These are phyloP conservation scores for Scaptodrosophila latifasciaeformis DNA, from an alignment of 2,888 invertebrate genomes.

Conservation along the genomic window DNA sequence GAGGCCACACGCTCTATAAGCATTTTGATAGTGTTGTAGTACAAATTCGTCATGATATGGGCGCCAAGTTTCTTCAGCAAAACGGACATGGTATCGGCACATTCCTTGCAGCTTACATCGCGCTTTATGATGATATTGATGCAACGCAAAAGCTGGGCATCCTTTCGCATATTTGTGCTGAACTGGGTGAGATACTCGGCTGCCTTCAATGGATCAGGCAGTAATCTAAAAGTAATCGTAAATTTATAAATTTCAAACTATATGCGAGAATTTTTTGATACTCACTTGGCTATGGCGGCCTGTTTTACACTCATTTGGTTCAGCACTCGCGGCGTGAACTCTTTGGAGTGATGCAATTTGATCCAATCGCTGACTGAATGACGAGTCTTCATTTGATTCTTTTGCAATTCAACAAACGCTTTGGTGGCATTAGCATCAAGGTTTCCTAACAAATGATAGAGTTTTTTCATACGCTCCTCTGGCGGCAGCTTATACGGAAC, in stretches of 20 bases:
- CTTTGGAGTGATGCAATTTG: constrained; percentile 84
- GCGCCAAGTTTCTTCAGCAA: constrained; percentile 93
- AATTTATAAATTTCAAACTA: not conserved
- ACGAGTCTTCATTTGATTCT: constrained; percentile 89
- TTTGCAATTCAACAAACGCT: constrained; percentile 93
- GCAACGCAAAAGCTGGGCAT: constrained; percentile 82
- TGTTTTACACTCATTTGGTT: constrained; percentile 83
- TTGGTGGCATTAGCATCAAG: constrained; percentile 97
- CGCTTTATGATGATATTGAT: constrained; percentile 92
- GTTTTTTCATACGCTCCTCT: constrained; percentile 92
- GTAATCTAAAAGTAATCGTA: constrained; percentile 77
- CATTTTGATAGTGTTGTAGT: constrained; percentile 97
- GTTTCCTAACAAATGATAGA: constrained; percentile 93
- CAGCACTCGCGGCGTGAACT: constrained; percentile 81
- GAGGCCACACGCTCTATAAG: constrained; percentile 95
- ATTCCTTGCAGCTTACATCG: constrained; percentile 94
- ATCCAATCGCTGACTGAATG: constrained; percentile 91
- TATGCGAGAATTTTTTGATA: constrained; percentile 22
- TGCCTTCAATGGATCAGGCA: constrained; percentile 94
- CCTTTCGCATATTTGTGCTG: constrained; percentile 85
- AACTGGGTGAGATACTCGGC: constrained; percentile 91
- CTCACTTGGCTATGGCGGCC: constrained; percentile 73
- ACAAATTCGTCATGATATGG: constrained; percentile 94
- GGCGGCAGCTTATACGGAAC: constrained; percentile 94
- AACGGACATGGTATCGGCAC: constrained; percentile 90